Conservation (phyloP, 2,797 vertebrate genomes). For the Sebastiscus tertius region DNA sequence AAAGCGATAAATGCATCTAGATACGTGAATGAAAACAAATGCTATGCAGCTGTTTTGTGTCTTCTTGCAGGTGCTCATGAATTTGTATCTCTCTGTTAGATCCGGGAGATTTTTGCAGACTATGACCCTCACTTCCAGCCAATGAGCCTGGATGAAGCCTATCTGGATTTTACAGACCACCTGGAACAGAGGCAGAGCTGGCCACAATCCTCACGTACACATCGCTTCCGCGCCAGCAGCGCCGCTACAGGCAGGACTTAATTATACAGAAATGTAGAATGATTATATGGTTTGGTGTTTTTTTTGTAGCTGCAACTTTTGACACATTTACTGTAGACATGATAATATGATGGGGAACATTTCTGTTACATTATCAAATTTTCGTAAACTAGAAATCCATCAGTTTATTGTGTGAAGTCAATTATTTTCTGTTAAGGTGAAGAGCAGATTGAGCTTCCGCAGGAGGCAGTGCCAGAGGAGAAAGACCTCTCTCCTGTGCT, state of each 20-base stretch:
- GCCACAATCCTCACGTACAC: slow-evolving; percentile 87
- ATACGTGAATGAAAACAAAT: background rate
- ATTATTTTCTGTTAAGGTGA: slow-evolving; percentile 48
- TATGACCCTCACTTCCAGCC: slow-evolving; percentile 94
- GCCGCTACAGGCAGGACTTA: slow-evolving; percentile 49
- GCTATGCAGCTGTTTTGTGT: background rate
- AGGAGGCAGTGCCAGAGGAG: slow-evolving; percentile 28
- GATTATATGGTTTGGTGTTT: background rate
- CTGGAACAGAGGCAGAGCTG: slow-evolving; percentile 88
- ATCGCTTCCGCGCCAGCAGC: slow-evolving; percentile 62
- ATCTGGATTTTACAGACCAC: slow-evolving; percentile 95
- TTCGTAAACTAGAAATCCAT: background rate
- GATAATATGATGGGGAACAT: background rate
- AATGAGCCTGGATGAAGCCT: slow-evolving; percentile 97
- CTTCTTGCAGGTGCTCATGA: slow-evolving; percentile 2
- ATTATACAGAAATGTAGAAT: slow-evolving; percentile 7
- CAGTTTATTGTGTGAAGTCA: background rate
- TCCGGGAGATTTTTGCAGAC: slow-evolving; percentile 90
- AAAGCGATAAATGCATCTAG: background rate
- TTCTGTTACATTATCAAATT: background rate
- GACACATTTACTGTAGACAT: background rate
- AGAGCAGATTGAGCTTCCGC: slow-evolving; percentile 15
- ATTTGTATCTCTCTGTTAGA: slow-evolving; percentile 76
- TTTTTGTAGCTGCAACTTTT: background rate
- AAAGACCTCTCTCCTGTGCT: slow-evolving; percentile 85